phyloP scores from a whole-genome alignment of 2,797 vertebrate genomes.

The Chromobotia macracanthus region DNA sequence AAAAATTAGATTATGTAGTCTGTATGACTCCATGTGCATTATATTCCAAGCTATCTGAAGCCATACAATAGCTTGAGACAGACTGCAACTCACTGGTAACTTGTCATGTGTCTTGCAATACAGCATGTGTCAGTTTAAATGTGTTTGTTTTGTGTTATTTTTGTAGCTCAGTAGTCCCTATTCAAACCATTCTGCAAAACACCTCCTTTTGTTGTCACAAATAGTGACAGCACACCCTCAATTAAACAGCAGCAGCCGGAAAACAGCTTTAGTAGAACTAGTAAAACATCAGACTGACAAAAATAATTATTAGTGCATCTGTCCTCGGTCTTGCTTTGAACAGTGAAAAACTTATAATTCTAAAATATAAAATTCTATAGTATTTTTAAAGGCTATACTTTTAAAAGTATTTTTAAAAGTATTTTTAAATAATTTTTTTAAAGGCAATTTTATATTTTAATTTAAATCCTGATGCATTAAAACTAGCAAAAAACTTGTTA shows the following conservation, averaged over 20 bases:
- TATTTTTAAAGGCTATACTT: too few species aligned
- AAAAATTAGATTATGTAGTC: too few species aligned
- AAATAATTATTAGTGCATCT: background rate
- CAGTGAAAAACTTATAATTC: background rate
- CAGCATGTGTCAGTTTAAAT: too few species aligned
- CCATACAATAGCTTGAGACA: background rate
- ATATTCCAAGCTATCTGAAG: background rate
- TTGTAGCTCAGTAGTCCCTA: too few species aligned
- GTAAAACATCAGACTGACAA: background rate
- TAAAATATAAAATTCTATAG: too few species aligned
- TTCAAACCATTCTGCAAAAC: too few species aligned
- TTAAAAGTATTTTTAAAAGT: too few species aligned
- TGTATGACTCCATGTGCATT: background rate
- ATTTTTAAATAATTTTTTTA: too few species aligned
- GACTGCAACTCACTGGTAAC: background rate
- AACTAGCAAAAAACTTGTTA: background rate
- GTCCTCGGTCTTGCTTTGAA: background rate
- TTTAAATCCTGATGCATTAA: too few species aligned
- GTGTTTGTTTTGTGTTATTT: too few species aligned
- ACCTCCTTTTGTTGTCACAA: too few species aligned
- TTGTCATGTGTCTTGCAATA: too few species aligned
- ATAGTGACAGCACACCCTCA: background rate
- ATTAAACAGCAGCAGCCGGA: background rate
- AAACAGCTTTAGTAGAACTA: slow-evolving; percentile 15
- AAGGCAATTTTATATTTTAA: background rate